Percentiles rank a stretch among this genome's conserved stretches.
phyloP scores from a whole-genome alignment of 2,797 vertebrate species.

The Anisognathus igniventris region DNA sequence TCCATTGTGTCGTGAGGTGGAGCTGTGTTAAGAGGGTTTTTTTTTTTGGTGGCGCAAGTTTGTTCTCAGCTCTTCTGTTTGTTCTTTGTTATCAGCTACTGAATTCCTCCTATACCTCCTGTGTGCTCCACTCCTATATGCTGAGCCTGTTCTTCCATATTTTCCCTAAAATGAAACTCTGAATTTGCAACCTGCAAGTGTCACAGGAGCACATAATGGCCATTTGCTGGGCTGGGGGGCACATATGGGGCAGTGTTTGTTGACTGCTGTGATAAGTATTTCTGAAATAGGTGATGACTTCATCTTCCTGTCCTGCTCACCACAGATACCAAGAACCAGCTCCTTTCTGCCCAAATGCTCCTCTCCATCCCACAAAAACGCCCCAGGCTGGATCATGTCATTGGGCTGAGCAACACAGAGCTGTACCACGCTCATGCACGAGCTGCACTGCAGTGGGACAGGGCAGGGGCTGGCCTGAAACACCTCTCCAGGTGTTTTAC shows the following conservation, averaged over 20 bases:
- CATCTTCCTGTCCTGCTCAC: not conserved
- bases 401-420: not conserved
- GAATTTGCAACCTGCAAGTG: not conserved
- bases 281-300: conserved; percentile 22
- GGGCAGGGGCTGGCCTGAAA: not conserved
- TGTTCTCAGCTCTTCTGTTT: not conserved
- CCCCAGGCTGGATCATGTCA: not conserved
- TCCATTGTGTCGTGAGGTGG: conserved; percentile 14
- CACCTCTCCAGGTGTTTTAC: not conserved
- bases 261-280: not conserved
- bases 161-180: not conserved
- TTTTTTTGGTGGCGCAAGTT: not conserved
- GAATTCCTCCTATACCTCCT: not conserved
- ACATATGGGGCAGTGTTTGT: not conserved
- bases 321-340: not conserved
- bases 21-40: not conserved
- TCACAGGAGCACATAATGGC: not conserved
- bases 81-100: not conserved
- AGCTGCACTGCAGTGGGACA: not conserved
- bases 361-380: not conserved
- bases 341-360: not conserved
- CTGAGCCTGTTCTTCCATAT: not conserved
- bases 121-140: not conserved
- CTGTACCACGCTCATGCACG: rapidly evolving
- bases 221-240: not conserved